Percentiles rank a stretch among this genome's conserved stretches.
Evolutionary conservation across 2,888 invertebrate genomes (phyloP).

Genomic region (Stictocephala bisonia): DNA sequence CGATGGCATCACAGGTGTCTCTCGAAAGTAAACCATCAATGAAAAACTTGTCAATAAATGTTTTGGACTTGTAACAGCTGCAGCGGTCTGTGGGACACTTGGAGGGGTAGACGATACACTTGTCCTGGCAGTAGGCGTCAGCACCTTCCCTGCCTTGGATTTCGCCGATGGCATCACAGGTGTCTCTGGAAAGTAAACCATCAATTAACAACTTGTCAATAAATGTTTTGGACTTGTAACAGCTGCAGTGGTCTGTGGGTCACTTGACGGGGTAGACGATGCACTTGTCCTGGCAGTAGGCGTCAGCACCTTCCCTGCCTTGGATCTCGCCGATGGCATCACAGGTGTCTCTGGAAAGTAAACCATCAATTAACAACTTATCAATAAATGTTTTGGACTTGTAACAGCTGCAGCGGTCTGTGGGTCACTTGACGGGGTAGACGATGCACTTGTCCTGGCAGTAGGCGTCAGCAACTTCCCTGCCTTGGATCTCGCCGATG

Average conservation of each 20-base stretch:
- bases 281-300: conserved; percentile 88
- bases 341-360: conserved; percentile 79
- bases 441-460: conserved; percentile 89
- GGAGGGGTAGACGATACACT: conserved; percentile 82
- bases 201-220: too few species aligned
- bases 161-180: conserved; percentile 86
- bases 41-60: too few species aligned
- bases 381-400: too few species aligned
- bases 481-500: conserved; percentile 78
- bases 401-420: conserved; percentile 78
- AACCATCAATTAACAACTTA: too few species aligned
- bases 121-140: conserved; percentile 87
- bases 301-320: conserved; percentile 80
- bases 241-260: conserved; percentile 77
- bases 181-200: conserved; percentile 76
- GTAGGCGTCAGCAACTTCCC: conserved; percentile 82
- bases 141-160: conserved; percentile 78
- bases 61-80: conserved; percentile 70
- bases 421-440: conserved; percentile 77
- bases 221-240: conserved; percentile 69
- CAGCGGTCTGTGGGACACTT: conserved; percentile 79
- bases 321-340: conserved; percentile 82
- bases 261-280: conserved; percentile 80
- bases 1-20: conserved; percentile 83
- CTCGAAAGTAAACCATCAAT: too few species aligned